Percentiles rank a stretch among this genome's conserved stretches.
Conservation (phyloP, 2,113 vertebrate genomes). For the Paracanthobrama guichenoti region DNA sequence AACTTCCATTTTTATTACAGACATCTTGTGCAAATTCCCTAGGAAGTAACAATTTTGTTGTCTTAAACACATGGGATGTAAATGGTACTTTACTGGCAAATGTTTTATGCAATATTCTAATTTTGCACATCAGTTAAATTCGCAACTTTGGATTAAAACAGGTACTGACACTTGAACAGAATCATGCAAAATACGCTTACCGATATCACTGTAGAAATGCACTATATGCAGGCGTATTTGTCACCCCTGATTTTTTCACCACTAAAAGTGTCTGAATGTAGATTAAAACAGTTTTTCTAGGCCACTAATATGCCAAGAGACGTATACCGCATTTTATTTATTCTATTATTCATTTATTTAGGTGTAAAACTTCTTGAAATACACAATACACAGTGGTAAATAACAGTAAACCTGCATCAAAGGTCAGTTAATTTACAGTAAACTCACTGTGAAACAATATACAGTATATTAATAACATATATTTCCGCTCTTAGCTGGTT, state of each 20-base stretch:
- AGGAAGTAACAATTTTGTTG: no score
- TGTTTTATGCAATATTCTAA: no score
- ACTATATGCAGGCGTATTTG: not conserved
- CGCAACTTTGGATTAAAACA: no score
- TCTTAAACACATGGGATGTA: no score
- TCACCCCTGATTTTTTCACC: not conserved
- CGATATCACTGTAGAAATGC: not conserved
- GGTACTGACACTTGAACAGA: no score
- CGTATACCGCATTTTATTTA: not conserved
- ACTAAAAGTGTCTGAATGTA: not conserved
- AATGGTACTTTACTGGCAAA: no score
- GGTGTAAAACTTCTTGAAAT: not conserved
- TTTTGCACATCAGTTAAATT: no score
- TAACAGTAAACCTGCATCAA: not conserved
- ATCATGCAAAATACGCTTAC: not conserved
- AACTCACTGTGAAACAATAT: not conserved
- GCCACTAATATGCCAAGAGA: not conserved
- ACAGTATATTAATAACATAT: not conserved
- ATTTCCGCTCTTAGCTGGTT: not conserved
- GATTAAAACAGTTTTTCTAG: constrained; percentile 10
- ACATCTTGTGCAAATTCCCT: no score
- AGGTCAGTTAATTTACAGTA: not conserved
- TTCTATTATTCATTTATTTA: not conserved
- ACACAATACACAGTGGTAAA: not conserved
- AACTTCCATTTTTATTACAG: no score